Evolutionary conservation across 2,888 invertebrate species (phyloP).

Genomic region (Herminia tarsipennalis): DNA sequence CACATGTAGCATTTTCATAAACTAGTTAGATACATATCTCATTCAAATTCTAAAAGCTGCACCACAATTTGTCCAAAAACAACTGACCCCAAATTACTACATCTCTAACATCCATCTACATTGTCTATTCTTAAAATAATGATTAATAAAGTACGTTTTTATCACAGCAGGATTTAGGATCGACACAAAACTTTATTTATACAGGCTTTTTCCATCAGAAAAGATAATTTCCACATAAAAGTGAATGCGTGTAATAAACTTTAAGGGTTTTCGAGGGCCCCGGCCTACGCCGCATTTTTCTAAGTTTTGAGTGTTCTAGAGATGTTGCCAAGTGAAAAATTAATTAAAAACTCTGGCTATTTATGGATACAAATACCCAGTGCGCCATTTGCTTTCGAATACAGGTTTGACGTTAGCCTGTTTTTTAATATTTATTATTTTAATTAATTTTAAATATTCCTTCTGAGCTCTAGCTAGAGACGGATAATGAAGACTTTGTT

Average conservation of each 20-base stretch:
- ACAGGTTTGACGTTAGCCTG: no score
- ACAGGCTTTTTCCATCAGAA: constrained; percentile 26
- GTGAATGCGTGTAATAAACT: constrained; percentile 40
- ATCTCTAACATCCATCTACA: constrained; percentile 1
- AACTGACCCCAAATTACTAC: not conserved
- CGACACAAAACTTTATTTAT: constrained; percentile 24
- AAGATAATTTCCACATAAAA: constrained; percentile 45
- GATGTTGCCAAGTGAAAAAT: constrained; percentile 28
- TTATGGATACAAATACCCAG: constrained; percentile 14
- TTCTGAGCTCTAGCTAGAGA: no score
- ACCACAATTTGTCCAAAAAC: not conserved
- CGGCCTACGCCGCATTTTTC: constrained; percentile 20
- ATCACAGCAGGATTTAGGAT: constrained; percentile 17
- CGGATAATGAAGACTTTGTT: no score
- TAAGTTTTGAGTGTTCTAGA: constrained; percentile 24
- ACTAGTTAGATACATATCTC: no score
- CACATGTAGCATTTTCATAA: no score
- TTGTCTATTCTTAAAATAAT: constrained; percentile 19
- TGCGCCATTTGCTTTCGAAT: constrained; percentile 3
- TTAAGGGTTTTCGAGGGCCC: constrained; percentile 16
- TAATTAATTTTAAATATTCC: no score
- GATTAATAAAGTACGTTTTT: constrained; percentile 25
- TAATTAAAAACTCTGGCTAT: constrained; percentile 27
- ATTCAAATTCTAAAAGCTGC: not conserved
- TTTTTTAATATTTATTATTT: no score